Percentiles rank a stretch among this genome's conserved stretches.
Conservation (phyloP, 2,113 vertebrate genomes). For the Rhea pennata region DNA sequence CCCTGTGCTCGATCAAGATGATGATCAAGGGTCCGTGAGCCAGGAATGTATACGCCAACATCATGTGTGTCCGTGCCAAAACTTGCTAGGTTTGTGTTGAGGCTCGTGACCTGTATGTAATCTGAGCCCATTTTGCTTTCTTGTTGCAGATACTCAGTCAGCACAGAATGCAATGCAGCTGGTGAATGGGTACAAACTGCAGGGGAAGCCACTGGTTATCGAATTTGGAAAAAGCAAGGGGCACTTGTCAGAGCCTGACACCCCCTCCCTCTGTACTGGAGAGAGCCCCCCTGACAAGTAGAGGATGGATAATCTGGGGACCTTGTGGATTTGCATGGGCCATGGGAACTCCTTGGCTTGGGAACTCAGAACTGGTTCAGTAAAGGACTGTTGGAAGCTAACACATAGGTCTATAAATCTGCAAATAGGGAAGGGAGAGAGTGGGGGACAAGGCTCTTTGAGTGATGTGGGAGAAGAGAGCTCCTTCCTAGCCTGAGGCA, state of each 20-base stretch:
- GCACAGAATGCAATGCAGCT: conserved; percentile 83
- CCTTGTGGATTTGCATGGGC: background rate
- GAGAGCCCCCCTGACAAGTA: conserved; percentile 25
- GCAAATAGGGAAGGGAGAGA: background rate
- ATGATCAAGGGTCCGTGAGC: background rate
- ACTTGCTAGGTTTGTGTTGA: background rate
- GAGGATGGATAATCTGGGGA: background rate
- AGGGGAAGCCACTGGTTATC: conserved; percentile 88
- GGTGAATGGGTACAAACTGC: conserved; percentile 87
- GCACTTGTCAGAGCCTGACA: background rate
- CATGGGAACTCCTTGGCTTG: background rate
- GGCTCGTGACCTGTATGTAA: background rate
- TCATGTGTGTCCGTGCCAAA: background rate
- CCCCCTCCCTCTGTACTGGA: conserved; percentile 6
- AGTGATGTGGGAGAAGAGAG: background rate
- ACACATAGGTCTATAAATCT: fast-evolving
- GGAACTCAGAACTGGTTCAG: background rate
- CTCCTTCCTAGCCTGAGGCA: background rate
- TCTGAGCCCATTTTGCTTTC: background rate
- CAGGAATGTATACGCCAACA: background rate
- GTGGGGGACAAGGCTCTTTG: background rate
- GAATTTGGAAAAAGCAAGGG: conserved; percentile 86
- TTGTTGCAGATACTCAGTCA: conserved; percentile 76
- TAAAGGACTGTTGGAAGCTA: background rate
- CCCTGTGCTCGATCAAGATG: fast-evolving